phyloP scores from a whole-genome alignment of 1,140 invertebrate species.

The Helicoverpa armigera region DNA sequence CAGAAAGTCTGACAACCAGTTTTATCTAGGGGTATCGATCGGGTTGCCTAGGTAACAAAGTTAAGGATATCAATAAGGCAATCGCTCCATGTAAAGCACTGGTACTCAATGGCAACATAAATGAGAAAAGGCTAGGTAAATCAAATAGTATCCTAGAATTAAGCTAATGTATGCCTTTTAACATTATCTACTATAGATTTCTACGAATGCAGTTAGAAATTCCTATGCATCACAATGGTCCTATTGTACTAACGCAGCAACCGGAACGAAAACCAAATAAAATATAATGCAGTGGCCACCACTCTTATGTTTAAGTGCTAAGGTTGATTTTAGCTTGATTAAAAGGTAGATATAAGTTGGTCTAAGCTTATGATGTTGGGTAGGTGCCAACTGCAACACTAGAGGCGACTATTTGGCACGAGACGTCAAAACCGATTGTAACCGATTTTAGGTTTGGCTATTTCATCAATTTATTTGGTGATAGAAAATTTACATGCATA shows the following conservation, averaged over 20 bases:
- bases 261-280: slow-evolving; percentile 28
- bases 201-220: slow-evolving; percentile 1
- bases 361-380: slow-evolving; percentile 44
- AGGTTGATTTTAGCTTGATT: slow-evolving; percentile 5
- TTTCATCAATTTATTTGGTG: slow-evolving; percentile 36
- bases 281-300: background rate
- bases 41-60: too few relatives aligned
- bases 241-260: slow-evolving; percentile 5
- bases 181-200: background rate
- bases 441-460: slow-evolving; percentile 34
- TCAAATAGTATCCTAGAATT: too few relatives aligned
- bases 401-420: slow-evolving; percentile 46
- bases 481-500: slow-evolving; percentile 27
- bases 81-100: too few relatives aligned
- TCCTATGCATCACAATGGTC: slow-evolving; percentile 22
- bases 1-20: too few relatives aligned
- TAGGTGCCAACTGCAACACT: slow-evolving; percentile 42
- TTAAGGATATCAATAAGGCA: too few relatives aligned
- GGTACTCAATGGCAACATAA: too few relatives aligned
- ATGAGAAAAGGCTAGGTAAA: too few relatives aligned
- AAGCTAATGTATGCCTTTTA: too few relatives aligned
- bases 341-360: background rate
- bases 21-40: too few relatives aligned
- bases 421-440: slow-evolving; percentile 49
- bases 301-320: background rate